Conservation (phyloP, 2,113 vertebrate genomes). For the Myxocyprinus asiaticus region DNA sequence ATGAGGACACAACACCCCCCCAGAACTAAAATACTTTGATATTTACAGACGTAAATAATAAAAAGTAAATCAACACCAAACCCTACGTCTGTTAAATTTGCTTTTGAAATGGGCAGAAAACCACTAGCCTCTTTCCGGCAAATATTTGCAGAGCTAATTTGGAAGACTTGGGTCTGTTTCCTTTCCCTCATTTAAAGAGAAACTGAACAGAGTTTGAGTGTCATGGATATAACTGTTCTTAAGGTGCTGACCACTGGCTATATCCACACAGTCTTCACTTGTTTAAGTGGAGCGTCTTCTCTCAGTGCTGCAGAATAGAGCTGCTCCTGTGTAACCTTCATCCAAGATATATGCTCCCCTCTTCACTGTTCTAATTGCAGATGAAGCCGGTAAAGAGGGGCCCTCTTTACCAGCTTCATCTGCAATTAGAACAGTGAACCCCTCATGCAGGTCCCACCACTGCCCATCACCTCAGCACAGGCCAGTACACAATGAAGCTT, state of each 20-base stretch:
- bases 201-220: conserved; percentile 50
- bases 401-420: conserved; percentile 49
- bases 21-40: conserved; percentile 54
- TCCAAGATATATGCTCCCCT: no score
- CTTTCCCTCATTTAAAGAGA: conserved; percentile 49
- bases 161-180: conserved; percentile 52
- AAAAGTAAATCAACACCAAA: conserved; percentile 54
- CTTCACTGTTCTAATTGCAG: no score
- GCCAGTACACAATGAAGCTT: conserved; percentile 39
- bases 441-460: conserved; percentile 47
- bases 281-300: conserved; percentile 57
- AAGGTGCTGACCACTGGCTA: conserved; percentile 41
- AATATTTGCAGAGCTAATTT: conserved; percentile 62
- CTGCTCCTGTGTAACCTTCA: not conserved
- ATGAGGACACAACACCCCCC: conserved; percentile 43
- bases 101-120: conserved; percentile 59
- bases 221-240: conserved; percentile 51
- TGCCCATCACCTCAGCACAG: conserved; percentile 44
- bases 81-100: conserved; percentile 51
- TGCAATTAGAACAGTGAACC: conserved; percentile 50
- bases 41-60: conserved; percentile 57
- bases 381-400: no score
- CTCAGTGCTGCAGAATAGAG: conserved; percentile 45
- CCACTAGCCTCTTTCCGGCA: conserved; percentile 54
- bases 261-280: conserved; percentile 46